Evolutionary conservation across 2,113 vertebrate species (phyloP).

Genomic region (Percina caprodes): DNA sequence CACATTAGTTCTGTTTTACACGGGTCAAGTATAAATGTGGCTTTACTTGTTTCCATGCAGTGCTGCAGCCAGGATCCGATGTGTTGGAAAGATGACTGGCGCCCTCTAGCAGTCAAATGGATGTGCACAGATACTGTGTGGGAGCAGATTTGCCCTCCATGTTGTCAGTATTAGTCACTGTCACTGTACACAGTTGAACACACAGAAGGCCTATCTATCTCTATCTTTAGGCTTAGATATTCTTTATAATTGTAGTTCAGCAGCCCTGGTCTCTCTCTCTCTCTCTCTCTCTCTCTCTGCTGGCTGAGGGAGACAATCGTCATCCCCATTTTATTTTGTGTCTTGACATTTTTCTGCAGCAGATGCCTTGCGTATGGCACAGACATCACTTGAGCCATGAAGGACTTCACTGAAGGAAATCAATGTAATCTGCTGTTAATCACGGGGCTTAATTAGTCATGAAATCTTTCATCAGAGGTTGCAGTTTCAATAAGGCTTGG

Average conservation of each 20-base stretch:
- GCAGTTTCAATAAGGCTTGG: conserved; percentile 32
- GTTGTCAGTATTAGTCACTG: not conserved
- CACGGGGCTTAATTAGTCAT: conserved; percentile 66
- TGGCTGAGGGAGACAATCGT: conserved; percentile 4
- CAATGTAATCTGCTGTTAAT: conserved; percentile 63
- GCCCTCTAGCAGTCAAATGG: conserved; percentile 65
- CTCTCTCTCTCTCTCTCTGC: not conserved
- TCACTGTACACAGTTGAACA: not conserved
- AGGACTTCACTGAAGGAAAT: conserved; percentile 66
- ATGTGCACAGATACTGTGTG: conserved; percentile 4
- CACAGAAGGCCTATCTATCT: not conserved
- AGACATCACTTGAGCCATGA: conserved; percentile 65
- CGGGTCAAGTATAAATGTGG: not conserved
- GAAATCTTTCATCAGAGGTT: conserved; percentile 53
- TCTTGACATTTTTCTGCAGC: conserved; percentile 49
- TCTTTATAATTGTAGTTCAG: not conserved
- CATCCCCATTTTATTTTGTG: conserved; percentile 25
- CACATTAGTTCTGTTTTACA: not conserved
- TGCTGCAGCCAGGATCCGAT: conserved; percentile 1
- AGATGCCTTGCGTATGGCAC: conserved; percentile 50
- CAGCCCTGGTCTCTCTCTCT: not conserved
- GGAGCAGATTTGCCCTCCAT: not conserved
- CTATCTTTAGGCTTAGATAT: not conserved
- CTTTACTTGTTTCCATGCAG: conserved; percentile 33
- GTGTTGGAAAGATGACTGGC: conserved; percentile 61